Evolutionary conservation across 2,113 vertebrate species (phyloP).

Genomic region (Melanotaenia duboulayi): DNA sequence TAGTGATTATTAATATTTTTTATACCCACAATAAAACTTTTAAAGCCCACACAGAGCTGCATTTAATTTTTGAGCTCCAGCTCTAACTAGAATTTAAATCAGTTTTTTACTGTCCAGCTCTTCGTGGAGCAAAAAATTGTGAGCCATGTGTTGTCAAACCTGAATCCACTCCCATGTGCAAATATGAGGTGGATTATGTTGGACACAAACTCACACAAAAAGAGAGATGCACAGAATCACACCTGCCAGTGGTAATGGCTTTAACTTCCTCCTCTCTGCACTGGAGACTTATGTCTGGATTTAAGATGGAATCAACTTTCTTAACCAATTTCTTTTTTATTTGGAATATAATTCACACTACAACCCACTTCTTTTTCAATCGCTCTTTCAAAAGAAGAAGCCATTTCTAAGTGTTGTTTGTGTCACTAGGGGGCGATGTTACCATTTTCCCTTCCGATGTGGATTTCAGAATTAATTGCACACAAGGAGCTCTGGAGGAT

Average conservation of each 20-base stretch:
- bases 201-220: constrained; percentile 28
- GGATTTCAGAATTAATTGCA: constrained; percentile 22
- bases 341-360: not conserved
- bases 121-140: constrained; percentile 21
- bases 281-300: not conserved
- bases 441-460: constrained; percentile 45
- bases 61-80: not conserved
- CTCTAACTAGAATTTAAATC: constrained; percentile 8
- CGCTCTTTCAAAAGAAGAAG: not conserved
- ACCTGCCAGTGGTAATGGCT: constrained; percentile 26
- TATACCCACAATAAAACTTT: not conserved
- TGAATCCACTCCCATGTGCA: constrained; percentile 39
- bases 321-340: not conserved
- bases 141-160: constrained; percentile 42
- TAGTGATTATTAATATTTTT: not conserved
- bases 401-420: not conserved
- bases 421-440: constrained; percentile 73
- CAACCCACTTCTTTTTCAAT: not conserved
- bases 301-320: not conserved
- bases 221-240: constrained; percentile 23
- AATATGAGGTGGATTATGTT: constrained; percentile 39
- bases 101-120: constrained; percentile 25
- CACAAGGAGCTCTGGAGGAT: constrained; percentile 1
- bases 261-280: constrained; percentile 12
- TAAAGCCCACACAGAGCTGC: constrained; percentile 3